Base-by-base conservation (phyloP, 2,888 invertebrate genomes). In the Lasiommata megera region DNA sequence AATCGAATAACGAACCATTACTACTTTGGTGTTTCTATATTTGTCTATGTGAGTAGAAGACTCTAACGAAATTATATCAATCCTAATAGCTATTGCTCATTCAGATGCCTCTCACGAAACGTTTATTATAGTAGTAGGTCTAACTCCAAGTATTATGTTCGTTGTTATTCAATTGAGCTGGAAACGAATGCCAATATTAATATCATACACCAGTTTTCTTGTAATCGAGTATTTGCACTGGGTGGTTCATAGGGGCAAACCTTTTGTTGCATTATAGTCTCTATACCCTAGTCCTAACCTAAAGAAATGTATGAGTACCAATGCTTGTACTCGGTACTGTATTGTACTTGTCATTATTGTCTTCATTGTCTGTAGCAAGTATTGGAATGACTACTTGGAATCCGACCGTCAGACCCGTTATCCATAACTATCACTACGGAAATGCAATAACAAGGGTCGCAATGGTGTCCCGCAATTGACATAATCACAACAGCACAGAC, bases 381-480 rank as follows among this genome's bases (percentile, higher is more conserved):
- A 58, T 41, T 61, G 64, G 61, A 52, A 62, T 66, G 53, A 53
- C 50, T 58, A 62, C 61, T 62, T 54, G 59, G 63, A 54, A 59
- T 34, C 51, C 29, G 46, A 58, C 52, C 46, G 44, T 44, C 58
- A 50, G 55, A 52, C 54, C 67, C 65, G 65, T 65, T 67, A 67
- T 50, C 46, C 36, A 52, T 54, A 56, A 53, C 58, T 57, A 63
- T 66, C 56, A 56, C 56, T 54, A 60, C 43, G 43, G 59, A 60
- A 66, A 62, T 54, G 60, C 37, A 64, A 60, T 62, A 58, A 56
- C 54, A 62, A 62, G 53, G 46, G 48, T 56, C n/a, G 48, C 38
- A 5, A 6, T 38, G 28, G 7, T 48, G 14, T 8, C 36, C 37
- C 14, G 9, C 16, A 38, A 7, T 16, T 16, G n/a, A n/a, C n/a